These are phyloP conservation scores for Plebejus melissa DNA, from an alignment of 2,888 invertebrate genomes.

Conservation along the genomic window DNA sequence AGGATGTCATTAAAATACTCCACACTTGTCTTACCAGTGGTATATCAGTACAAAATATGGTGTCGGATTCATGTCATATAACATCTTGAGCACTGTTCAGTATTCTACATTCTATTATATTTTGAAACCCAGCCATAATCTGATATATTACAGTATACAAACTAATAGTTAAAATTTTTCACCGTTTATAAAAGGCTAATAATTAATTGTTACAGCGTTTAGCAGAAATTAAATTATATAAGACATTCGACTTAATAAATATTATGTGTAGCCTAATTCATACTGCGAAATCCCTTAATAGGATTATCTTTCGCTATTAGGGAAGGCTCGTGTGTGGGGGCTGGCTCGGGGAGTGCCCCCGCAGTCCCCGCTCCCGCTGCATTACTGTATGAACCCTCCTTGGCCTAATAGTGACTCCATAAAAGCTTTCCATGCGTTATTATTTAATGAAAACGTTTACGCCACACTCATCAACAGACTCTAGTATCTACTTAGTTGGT, in stretches of 20 bases:
- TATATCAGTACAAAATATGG: too few relatives aligned
- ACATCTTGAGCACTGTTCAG: too few relatives aligned
- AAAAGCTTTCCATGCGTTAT: slow-evolving; percentile 14
- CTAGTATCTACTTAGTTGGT: neutral
- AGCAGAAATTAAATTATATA: neutral
- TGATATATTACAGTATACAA: neutral
- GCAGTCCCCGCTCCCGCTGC: slow-evolving; percentile 6
- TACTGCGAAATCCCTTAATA: slow-evolving; percentile 25
- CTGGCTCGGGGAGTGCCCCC: slow-evolving; percentile 12
- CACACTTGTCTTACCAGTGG: too few relatives aligned
- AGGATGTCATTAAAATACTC: too few relatives aligned
- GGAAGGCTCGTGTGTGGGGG: slow-evolving; percentile 22
- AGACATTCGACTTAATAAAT: slow-evolving; percentile 2
- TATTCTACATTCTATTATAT: too few relatives aligned
- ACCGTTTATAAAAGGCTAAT: neutral
- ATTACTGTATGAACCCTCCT: slow-evolving; percentile 20
- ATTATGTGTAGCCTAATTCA: slow-evolving; percentile 16
- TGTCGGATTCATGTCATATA: too few relatives aligned
- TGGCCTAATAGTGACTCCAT: neutral
- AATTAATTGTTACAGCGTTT: neutral
- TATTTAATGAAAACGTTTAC: slow-evolving; percentile 12
- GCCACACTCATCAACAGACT: neutral
- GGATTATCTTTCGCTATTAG: slow-evolving; percentile 29
- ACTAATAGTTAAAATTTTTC: neutral
- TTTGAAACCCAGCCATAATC: neutral